A percentile compares a stretch with the other conserved stretches of the same genome.
Evolutionary conservation across 2,888 invertebrate species (phyloP).

Genomic region (Eristalis tenax): DNA sequence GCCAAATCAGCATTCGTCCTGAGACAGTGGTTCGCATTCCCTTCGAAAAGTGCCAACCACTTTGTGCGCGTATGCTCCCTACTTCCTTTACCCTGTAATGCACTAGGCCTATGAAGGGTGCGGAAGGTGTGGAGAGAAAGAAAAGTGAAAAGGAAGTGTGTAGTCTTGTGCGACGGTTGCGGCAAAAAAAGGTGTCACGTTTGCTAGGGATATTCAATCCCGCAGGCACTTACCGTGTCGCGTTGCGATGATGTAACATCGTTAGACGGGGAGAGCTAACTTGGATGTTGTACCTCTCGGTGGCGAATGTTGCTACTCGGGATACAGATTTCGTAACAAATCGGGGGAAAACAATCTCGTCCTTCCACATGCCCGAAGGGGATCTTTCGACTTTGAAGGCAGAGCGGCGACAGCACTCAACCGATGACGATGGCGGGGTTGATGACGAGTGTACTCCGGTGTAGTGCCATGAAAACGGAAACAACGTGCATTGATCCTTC

Average conservation of each 20-base stretch:
- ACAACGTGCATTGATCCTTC: slow-evolving; percentile 38
- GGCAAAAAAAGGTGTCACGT: neutral
- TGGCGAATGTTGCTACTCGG: slow-evolving; percentile 46
- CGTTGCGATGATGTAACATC: slow-evolving; percentile 24
- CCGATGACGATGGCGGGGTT: slow-evolving; percentile 23
- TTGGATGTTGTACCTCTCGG: neutral
- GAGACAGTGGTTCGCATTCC: slow-evolving; percentile 39
- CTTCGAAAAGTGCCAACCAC: slow-evolving; percentile 30
- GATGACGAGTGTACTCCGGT: slow-evolving; percentile 41
- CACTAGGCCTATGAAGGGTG: neutral
- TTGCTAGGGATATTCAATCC: slow-evolving; percentile 28
- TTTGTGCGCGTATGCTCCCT: neutral
- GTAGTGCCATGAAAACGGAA: slow-evolving; percentile 32
- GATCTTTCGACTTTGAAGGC: slow-evolving; percentile 51
- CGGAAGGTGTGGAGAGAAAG: neutral
- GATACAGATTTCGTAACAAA: neutral
- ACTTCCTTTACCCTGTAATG: slow-evolving; percentile 9
- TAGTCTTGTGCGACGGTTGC: too few relatives aligned
- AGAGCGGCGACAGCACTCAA: slow-evolving; percentile 51
- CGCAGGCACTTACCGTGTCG: slow-evolving; percentile 33
- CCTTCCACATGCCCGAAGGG: slow-evolving; percentile 5
- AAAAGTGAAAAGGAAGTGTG: too few relatives aligned
- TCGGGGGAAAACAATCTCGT: too few relatives aligned
- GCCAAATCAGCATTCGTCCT: slow-evolving; percentile 29
- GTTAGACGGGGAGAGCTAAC: neutral